Conservation (phyloP, 2,888 invertebrate species). For the Drosophila pseudotalamancana region DNA sequence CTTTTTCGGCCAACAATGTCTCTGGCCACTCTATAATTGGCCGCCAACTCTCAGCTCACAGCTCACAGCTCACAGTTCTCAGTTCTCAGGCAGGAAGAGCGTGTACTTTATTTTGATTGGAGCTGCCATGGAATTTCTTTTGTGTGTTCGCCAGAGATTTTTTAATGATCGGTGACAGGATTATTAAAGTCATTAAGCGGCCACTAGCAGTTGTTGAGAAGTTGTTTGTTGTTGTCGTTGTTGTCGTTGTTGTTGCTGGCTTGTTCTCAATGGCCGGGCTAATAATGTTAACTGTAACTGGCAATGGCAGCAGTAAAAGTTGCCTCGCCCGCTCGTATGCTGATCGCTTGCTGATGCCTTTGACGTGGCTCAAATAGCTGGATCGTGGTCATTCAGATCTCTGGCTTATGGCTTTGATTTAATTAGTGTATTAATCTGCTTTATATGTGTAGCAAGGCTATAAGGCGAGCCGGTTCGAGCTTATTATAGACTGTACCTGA, state of each 20-base stretch:
- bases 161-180: constrained; percentile 80
- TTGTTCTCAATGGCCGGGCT: constrained; percentile 53
- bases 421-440: background rate
- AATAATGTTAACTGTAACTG: constrained; percentile 76
- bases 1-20: constrained; percentile 49
- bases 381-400: background rate
- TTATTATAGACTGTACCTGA: too few relatives aligned
- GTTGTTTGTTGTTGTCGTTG: constrained; percentile 6
- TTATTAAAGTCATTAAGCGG: constrained; percentile 77
- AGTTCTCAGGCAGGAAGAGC: constrained; percentile 68
- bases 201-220: constrained; percentile 39
- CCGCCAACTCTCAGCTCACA: constrained; percentile 29
- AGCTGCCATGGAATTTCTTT: constrained; percentile 79
- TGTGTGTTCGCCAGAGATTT: constrained; percentile 74
- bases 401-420: constrained; percentile 3
- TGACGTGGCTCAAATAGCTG: constrained; percentile 10
- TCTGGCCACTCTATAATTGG: constrained; percentile 60
- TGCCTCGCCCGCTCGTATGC: constrained; percentile 41
- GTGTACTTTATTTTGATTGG: constrained; percentile 79
- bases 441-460: too few relatives aligned
- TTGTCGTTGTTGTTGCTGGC: constrained; percentile 18
- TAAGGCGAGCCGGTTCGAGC: too few relatives aligned
- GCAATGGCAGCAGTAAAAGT: constrained; percentile 57
- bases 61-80: constrained; percentile 1
- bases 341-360: constrained; percentile 50